Evolutionary conservation across 2,113 vertebrate species (phyloP), one percentile per base, ranked within the genome.

Genomic region (Potamarius usumacintae): DNA sequence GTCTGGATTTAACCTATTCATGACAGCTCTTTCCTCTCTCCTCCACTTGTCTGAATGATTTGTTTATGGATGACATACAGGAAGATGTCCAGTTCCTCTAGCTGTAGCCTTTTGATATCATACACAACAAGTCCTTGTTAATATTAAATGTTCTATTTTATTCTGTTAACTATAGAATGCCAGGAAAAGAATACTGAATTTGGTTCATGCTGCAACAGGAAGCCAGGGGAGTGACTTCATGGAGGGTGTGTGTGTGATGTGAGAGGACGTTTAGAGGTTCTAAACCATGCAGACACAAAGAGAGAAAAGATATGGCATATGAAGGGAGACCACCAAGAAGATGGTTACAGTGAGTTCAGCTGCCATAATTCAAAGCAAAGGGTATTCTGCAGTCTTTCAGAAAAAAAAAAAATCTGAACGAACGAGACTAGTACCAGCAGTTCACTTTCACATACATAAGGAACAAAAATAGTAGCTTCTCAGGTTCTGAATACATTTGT

Each of bases 1-100:
- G 50, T 65, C 50, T 86, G 50, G 27, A 42, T 86, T 80, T 17
- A 57, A 80, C 76, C 76, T 80, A 62, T 69, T 86, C 27, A 6
- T 25, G 48, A 22, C 62, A 80, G n/a, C 10, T 80, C 14, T 20
- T 62, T 80, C 74, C 48, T 63, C 57, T 76, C 14, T 30, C 27
- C 50, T 84, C 50, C 18, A 10, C 17, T 15, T 15, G 63, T 71
- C 82, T 27, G 20, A 53, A 50, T 83, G 82, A 53, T n/a, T 67
- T 83, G 7, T 83, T 83, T 69, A 69, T 52, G 8, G 14, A 53
- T 48, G 9, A 62, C 30, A 20, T 25, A 48, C 60, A 7, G 18
- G 20, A 50, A 42, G 81, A 42, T 65, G 58, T 5, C 6, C 20
- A 25, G 80, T 7, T 34, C 57, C 30, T 63, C 30, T 7, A 77